Evolutionary conservation across 1,140 invertebrate species (phyloP).

Genomic region (Hestina assimilis): DNA sequence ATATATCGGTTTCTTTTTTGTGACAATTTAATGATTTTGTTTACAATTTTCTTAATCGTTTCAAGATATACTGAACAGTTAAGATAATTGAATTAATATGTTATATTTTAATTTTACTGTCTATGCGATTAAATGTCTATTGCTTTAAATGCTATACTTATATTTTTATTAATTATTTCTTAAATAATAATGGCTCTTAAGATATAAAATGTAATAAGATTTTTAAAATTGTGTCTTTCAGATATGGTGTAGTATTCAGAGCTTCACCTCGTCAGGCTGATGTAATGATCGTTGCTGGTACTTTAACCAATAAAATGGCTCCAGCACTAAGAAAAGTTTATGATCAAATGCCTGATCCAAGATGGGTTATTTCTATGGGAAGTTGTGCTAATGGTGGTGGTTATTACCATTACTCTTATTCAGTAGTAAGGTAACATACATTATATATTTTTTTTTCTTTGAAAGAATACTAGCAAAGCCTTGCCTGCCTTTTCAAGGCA

Average conservation of each 20-base stretch:
- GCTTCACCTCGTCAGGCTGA: slow-evolving; percentile 97
- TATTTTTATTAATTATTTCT: slow-evolving; percentile 2
- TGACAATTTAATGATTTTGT: too few relatives aligned
- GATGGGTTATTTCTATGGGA: slow-evolving; percentile 99
- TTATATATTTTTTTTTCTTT: neutral
- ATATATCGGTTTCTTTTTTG: too few relatives aligned
- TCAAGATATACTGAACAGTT: too few relatives aligned
- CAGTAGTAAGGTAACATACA: slow-evolving; percentile 88
- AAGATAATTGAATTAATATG: too few relatives aligned
- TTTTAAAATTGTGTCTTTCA: slow-evolving; percentile 37
- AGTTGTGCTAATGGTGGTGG: slow-evolving; percentile 99
- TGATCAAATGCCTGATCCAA: slow-evolving; percentile 96
- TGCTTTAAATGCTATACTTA: too few relatives aligned
- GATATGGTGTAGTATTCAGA: slow-evolving; percentile 96
- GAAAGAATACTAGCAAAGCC: too few relatives aligned
- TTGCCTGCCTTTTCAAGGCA: too few relatives aligned
- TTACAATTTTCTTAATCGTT: too few relatives aligned
- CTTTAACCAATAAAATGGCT: slow-evolving; percentile 99
- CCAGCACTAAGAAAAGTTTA: slow-evolving; percentile 96
- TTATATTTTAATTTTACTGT: too few relatives aligned
- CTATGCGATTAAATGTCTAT: too few relatives aligned
- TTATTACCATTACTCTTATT: slow-evolving; percentile 99
- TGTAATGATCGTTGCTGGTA: slow-evolving; percentile 98
- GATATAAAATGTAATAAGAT: neutral
- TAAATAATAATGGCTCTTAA: slow-evolving; percentile 3